Conservation (phyloP, 1,140 invertebrate genomes). For the Neuroterus valhalla region DNA sequence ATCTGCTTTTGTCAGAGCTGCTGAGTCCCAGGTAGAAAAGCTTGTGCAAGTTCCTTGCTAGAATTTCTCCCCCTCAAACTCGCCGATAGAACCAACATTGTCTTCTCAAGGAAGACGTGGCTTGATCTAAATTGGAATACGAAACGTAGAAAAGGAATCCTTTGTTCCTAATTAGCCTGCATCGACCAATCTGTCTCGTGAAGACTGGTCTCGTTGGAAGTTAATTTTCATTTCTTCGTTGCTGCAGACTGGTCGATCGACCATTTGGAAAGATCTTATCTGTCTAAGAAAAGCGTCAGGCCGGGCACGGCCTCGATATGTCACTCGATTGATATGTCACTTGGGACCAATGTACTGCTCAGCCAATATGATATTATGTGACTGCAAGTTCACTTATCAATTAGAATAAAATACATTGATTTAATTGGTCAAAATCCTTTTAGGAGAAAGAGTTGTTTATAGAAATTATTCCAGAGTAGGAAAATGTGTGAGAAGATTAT, state of each 20-base stretch:
- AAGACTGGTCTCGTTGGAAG: too few relatives aligned
- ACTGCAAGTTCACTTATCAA: neutral
- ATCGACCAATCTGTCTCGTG: neutral
- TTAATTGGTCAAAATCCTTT: constrained; percentile 8
- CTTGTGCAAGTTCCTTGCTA: constrained; percentile 40
- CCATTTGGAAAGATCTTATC: too few relatives aligned
- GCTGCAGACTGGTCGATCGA: too few relatives aligned
- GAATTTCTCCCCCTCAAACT: constrained; percentile 29
- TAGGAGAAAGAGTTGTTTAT: constrained; percentile 15
- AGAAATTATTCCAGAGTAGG: neutral
- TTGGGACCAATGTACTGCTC: constrained; percentile 1
- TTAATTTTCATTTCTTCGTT: too few relatives aligned
- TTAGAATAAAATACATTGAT: neutral
- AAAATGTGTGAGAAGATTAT: neutral
- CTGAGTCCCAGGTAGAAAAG: constrained; percentile 65
- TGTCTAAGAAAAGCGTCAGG: too few relatives aligned
- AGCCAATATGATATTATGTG: constrained; percentile 1
- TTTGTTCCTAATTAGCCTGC: neutral
- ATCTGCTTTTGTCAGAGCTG: constrained; percentile 73
- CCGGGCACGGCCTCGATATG: too few relatives aligned
- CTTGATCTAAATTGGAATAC: constrained; percentile 73
- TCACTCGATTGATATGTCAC: constrained; percentile 22
- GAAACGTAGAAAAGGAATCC: neutral
- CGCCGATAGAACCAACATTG: constrained; percentile 26
- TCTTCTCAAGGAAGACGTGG: constrained; percentile 35